phyloP scores from a whole-genome alignment of 2,888 invertebrate species.

The Dynastes hyllus region DNA sequence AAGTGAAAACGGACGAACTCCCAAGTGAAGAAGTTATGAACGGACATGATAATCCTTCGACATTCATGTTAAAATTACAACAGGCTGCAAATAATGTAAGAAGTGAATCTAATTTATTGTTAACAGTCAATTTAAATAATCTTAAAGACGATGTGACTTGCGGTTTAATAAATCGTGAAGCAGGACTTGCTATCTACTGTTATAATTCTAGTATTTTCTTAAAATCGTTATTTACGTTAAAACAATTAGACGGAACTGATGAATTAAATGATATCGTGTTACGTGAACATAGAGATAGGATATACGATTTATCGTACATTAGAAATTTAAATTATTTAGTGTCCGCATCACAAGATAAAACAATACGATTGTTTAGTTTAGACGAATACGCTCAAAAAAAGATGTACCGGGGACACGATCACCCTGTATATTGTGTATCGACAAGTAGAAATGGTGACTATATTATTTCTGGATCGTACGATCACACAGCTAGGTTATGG shows the following conservation, averaged over 20 bases:
- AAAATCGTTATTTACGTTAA: conserved; percentile 61
- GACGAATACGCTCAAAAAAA: conserved; percentile 61
- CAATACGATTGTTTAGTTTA: conserved; percentile 65
- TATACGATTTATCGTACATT: conserved; percentile 65
- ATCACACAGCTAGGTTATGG: conserved; percentile 89
- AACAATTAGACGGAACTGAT: conserved; percentile 58
- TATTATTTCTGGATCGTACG: conserved; percentile 87
- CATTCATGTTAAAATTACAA: conserved; percentile 58
- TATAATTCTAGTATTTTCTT: conserved; percentile 64
- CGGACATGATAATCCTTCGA: conserved; percentile 37
- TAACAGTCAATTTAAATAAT: conserved; percentile 62
- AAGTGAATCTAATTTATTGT: conserved; percentile 61
- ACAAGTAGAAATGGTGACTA: conserved; percentile 79
- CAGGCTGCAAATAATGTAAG: conserved; percentile 61
- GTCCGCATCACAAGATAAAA: conserved; percentile 66
- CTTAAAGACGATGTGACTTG: conserved; percentile 64
- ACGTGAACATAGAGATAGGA: conserved; percentile 63
- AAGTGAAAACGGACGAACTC: conserved; percentile 48
- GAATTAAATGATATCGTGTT: conserved; percentile 59
- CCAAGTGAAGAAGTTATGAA: conserved; percentile 39
- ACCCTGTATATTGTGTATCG: conserved; percentile 92
- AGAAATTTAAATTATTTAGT: conserved; percentile 61
- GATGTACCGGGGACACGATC: conserved; percentile 83
- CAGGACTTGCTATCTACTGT: conserved; percentile 64
- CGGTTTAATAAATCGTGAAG: conserved; percentile 64